Base-by-base conservation (phyloP, 2,113 vertebrate species). In the Syngnathus floridae region DNA sequence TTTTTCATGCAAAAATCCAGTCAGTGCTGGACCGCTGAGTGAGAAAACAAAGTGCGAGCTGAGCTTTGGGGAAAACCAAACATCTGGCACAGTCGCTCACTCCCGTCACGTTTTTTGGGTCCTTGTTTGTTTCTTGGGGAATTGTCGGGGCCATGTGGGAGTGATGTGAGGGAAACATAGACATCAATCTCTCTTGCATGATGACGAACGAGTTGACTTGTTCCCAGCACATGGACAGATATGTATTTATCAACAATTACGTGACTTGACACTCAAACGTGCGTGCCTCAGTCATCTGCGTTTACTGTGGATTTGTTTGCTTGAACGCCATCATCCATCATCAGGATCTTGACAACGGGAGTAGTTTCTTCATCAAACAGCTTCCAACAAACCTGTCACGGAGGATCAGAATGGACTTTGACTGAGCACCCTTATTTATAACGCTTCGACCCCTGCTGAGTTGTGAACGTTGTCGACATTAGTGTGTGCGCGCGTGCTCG, bases 91-190 rank as follows among this genome's bases (percentile, higher is more conserved):
- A 5, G 58, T 69, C 43, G 51, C 43, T 62, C 55, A 41, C 69
- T 78, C 48, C 65, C 46, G 11, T 76, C 76, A 72, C 71, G 52
- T 81, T 74, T 72, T 51, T 22, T 0, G 12, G 7, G 19, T 46
- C 66, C 19, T 81, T 86, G 80, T 83, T 87, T 86, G 76, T 85
- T 82, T 83, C 79, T 68, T 49, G 63, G 77, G 82, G 82, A 83
- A 70, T 84, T 76, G 59, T 54, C 69, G 16, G 64, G 67, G 19
- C 66, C 73, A 7, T 62, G 45, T 58, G 82, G 79, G 82, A 79
- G 35, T 78, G 65, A 62, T 71, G 60, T 62, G 65, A 58, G 12
- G 58, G 55, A 84, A 81, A 84, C 74, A 76, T 61, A 84, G 81
- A 79, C 81, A 83, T 87, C 82, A 81, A 73, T 81, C 71, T 84